These are phyloP conservation scores for Isotomurus palustris DNA, from an alignment of 2,888 invertebrate genomes.

Conservation along the genomic window DNA sequence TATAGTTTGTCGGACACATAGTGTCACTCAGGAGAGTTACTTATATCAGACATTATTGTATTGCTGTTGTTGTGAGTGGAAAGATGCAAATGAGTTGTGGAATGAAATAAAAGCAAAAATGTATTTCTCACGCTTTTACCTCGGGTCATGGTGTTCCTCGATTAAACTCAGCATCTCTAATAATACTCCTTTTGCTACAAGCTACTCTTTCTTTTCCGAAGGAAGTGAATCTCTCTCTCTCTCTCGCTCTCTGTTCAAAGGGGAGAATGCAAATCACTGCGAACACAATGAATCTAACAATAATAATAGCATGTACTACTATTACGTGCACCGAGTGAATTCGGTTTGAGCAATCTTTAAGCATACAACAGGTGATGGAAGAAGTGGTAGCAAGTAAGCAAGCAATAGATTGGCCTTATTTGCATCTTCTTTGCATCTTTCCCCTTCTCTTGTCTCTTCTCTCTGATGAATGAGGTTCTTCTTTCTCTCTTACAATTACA, in stretches of 20 bases:
- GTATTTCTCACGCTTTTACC: constrained; percentile 14
- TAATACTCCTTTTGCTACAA: too few species aligned
- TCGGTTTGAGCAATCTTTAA: background rate
- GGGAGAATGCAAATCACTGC: constrained; percentile 33
- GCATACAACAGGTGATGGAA: constrained; percentile 31
- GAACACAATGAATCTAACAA: background rate
- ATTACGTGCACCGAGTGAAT: background rate
- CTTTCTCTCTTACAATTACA: background rate
- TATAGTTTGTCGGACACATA: too few species aligned
- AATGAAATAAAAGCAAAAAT: constrained; percentile 31
- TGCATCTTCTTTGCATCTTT: constrained; percentile 37
- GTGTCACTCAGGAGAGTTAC: too few species aligned
- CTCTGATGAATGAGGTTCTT: background rate
- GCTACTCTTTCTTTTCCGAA: too few species aligned
- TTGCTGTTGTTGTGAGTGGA: constrained; percentile 7
- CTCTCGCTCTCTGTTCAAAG: too few species aligned
- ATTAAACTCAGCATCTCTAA: constrained; percentile 30
- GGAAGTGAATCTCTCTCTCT: too few species aligned
- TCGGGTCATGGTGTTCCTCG: constrained; percentile 12
- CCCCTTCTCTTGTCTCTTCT: constrained; percentile 12
- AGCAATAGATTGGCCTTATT: constrained; percentile 39
- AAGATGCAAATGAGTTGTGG: constrained; percentile 38
- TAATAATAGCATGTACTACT: background rate
- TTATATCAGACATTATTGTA: too few species aligned
- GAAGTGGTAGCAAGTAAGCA: too few species aligned